Evolutionary conservation across 1,140 invertebrate species (phyloP), one percentile per base, ranked within the genome.

Genomic region (Panagrolaimus sp.): DNA sequence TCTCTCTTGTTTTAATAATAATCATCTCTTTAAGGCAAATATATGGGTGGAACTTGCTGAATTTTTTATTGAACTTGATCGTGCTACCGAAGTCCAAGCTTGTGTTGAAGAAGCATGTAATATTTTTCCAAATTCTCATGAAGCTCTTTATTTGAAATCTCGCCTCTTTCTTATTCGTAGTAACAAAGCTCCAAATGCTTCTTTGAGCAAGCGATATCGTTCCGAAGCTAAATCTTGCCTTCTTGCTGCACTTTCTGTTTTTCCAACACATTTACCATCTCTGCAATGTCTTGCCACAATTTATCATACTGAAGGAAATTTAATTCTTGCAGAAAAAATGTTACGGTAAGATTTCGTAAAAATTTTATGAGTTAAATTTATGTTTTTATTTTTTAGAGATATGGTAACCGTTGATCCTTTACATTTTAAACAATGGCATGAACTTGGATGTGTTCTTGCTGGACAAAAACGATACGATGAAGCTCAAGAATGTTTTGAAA

Each of bases 11-110:
- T 38, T 38, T 7, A 38, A 38, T 38, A 38, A 38, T 38, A 38
- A 38, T 2, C 32, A 7, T 38, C 44, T 43, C 14, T 44, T 81
- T 26, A 38, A 83, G 69, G 79, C 80, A 6, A 78, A 82, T 43
- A 79, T 82, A 24, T 82, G 80, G 80, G 73, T 82, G 44, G 78
- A 80, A 58, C 65, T 82, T 15, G 82, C 80, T 5, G 81, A 82
- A 48, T 71, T 82, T 32, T 82, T 83, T 45, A 48, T 82, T n/a
- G 77, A 77, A 38, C 63, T 70, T 15, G 72, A 78, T n/a, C 69
- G 73, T 14, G 65, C 75, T 24, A 28, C 65, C 8, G 80, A 82
- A 38, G 66, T 82, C 0, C 76, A 78, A 21, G 58, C 70, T 28
- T 83, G 82, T 58, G 78, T 82, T 14, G 82, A 82, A 63, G 80